Percentiles rank a stretch among this genome's conserved stretches.
These are phyloP conservation scores for Chrysaora quinquecirrha DNA, from an alignment of 30 jellyfish, hydroid and myxozoan genomes.

Conservation along the genomic window DNA sequence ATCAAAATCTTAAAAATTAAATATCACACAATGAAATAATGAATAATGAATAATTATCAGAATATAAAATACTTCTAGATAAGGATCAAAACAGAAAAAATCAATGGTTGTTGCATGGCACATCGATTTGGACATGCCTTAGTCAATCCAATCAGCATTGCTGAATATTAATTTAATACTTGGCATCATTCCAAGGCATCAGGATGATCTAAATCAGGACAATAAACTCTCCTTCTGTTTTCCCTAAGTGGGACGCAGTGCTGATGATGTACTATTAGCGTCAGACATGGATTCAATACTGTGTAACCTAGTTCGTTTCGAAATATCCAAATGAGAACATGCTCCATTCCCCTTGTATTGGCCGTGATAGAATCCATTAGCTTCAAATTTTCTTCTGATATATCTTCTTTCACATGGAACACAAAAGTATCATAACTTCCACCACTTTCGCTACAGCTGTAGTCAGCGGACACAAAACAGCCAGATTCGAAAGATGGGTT, in stretches of 20 bases:
- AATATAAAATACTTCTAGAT: too few relatives aligned
- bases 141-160: too few relatives aligned
- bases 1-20: too few relatives aligned
- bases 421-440: conserved; percentile 84
- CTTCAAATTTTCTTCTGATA: conserved; percentile 5
- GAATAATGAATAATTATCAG: too few relatives aligned
- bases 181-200: too few relatives aligned
- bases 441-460: background rate
- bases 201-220: background rate
- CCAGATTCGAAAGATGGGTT: background rate
- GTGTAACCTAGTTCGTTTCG: conserved; percentile 39
- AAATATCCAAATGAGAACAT: conserved; percentile 50
- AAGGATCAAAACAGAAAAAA: too few relatives aligned
- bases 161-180: too few relatives aligned
- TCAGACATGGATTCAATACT: conserved; percentile 70
- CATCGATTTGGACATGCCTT: too few relatives aligned
- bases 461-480: background rate
- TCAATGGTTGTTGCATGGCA: too few relatives aligned
- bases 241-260: conserved; percentile 74
- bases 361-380: conserved; percentile 33
- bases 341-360: conserved; percentile 63
- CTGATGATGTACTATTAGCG: conserved; percentile 62
- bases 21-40: too few relatives aligned
- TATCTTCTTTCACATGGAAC: conserved; percentile 14
- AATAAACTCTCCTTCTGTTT: background rate